Evolutionary conservation across 1,140 invertebrate genomes (phyloP).

Genomic region (Oreohelix idahoensis): DNA sequence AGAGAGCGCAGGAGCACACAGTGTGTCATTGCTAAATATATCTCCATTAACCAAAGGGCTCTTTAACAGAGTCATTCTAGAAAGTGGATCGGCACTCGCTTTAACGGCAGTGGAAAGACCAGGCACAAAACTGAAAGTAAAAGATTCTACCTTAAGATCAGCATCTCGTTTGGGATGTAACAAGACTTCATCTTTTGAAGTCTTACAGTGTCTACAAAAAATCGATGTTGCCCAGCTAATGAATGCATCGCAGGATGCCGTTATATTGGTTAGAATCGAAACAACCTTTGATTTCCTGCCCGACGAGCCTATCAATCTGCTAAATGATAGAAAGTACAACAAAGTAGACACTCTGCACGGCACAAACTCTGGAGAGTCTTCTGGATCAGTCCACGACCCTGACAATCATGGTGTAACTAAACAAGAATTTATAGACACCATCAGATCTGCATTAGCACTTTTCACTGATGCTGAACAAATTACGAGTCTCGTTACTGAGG

Average conservation of each 20-base stretch:
- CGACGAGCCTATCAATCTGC: slow-evolving; percentile 10
- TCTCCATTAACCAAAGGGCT: slow-evolving; percentile 25
- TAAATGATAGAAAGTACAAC: neutral
- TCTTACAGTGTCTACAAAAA: neutral
- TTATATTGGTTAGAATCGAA: neutral
- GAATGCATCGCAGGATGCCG: neutral
- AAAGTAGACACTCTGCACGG: slow-evolving; percentile 5
- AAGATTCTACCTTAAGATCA: neutral
- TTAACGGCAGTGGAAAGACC: neutral
- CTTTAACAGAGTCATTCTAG: slow-evolving; percentile 3
- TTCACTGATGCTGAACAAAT: neutral
- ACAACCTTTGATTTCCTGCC: slow-evolving; percentile 6
- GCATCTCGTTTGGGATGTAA: neutral
- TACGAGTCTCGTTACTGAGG: neutral
- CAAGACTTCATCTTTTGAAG: neutral
- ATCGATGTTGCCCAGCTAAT: neutral
- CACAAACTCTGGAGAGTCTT: neutral
- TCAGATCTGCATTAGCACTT: neutral
- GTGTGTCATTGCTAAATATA: slow-evolving; percentile 8
- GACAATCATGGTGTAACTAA: neutral
- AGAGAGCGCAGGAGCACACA: slow-evolving; percentile 25
- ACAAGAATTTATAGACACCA: neutral
- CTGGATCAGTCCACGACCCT: neutral
- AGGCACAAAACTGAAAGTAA: neutral
- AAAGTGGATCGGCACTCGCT: slow-evolving; percentile 12